phyloP scores from a whole-genome alignment of 1,140 invertebrate species.

The Colletes gigas region DNA sequence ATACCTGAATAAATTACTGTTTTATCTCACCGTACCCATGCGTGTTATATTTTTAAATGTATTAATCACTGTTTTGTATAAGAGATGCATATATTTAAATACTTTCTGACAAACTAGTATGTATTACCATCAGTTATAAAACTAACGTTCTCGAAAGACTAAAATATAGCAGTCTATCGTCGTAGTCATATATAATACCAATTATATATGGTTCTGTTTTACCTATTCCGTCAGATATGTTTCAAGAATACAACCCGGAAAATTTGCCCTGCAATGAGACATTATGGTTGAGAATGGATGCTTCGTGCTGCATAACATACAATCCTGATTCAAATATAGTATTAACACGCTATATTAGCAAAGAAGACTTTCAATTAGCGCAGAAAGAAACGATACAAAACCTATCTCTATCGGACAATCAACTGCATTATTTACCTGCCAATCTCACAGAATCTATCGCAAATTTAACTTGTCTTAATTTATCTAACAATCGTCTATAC shows the following conservation, averaged over 20 bases:
- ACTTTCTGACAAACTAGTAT: too few species aligned
- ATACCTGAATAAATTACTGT: too few species aligned
- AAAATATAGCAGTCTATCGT: too few species aligned
- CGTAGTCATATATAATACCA: neutral
- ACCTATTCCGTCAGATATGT: conserved; percentile 1
- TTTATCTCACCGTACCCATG: too few species aligned
- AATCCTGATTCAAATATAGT: neutral
- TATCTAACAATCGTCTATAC: conserved; percentile 56
- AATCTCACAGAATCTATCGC: neutral
- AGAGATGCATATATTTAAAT: too few species aligned
- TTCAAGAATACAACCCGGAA: neutral
- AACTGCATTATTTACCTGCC: neutral
- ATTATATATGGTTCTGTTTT: neutral
- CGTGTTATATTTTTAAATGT: too few species aligned
- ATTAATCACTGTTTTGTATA: too few species aligned
- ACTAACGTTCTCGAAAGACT: too few species aligned
- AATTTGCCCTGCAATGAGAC: neutral
- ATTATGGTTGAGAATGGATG: neutral
- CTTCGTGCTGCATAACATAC: too few species aligned
- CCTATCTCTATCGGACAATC: neutral
- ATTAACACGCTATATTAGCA: neutral
- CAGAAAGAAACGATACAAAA: neutral
- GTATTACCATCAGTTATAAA: too few species aligned
- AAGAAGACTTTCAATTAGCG: neutral
- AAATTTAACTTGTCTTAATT: conserved; percentile 47